Conservation (phyloP, 1,140 invertebrate species). For the Plutomurus gul region DNA sequence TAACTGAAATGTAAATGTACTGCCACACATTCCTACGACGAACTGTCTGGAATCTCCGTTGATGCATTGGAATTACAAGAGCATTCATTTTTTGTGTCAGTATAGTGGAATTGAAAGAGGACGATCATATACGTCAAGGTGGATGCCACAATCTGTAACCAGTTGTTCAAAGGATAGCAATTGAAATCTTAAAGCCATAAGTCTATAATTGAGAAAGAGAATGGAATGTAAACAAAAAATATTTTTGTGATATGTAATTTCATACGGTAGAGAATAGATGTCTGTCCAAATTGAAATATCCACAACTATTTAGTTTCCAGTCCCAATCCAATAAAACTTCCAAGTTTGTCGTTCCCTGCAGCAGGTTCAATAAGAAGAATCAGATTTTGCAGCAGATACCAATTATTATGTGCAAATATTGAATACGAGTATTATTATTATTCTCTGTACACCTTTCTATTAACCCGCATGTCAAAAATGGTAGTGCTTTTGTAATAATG, state of each 20-base stretch:
- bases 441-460: background rate
- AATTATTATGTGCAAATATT: background rate
- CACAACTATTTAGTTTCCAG: background rate
- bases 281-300: background rate
- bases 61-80: too few species aligned
- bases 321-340: background rate
- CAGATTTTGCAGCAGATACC: background rate
- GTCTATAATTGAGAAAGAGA: background rate
- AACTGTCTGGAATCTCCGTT: too few species aligned
- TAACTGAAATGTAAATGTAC: too few species aligned
- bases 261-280: background rate
- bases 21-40: too few species aligned
- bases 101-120: background rate
- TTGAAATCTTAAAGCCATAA: background rate
- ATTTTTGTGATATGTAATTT: too few species aligned
- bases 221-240: too few species aligned
- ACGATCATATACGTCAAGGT: background rate
- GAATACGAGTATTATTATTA: too few species aligned
- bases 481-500: background rate
- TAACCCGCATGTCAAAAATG: background rate
- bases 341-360: background rate
- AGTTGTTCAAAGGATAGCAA: background rate
- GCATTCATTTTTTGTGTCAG: background rate
- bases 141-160: background rate
- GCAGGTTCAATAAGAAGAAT: background rate